phyloP scores from a whole-genome alignment of 2,113 vertebrate species.

The Ammodytes dubius region DNA sequence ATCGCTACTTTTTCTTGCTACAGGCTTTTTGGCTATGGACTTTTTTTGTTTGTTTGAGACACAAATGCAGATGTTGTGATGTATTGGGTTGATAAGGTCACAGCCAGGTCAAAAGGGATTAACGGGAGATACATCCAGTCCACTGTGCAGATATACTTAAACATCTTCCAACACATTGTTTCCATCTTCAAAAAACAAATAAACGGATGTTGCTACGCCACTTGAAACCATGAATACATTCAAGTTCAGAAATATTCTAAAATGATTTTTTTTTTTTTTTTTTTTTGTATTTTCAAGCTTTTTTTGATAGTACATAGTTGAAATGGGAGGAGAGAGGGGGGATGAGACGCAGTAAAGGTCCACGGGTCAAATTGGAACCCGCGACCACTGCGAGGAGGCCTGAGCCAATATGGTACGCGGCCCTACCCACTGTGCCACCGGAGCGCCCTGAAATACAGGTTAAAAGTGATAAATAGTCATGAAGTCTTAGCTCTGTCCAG shows the following conservation, averaged over 20 bases:
- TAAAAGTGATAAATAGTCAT: no score
- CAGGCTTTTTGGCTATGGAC: slow-evolving; percentile 2
- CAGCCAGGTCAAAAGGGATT: slow-evolving; percentile 5
- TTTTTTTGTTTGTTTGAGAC: neutral
- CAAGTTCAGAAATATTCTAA: neutral
- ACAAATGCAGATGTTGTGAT: slow-evolving; percentile 12
- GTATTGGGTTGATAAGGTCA: slow-evolving; percentile 49
- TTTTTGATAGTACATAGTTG: no score
- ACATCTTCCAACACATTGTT: slow-evolving; percentile 3
- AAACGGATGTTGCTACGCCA: neutral
- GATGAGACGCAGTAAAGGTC: no score
- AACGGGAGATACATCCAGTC: neutral
- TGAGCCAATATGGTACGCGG: no score
- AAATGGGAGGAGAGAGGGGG: no score
- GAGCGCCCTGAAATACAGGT: no score
- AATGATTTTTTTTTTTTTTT: no score
- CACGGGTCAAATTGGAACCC: no score
- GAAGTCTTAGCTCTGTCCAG: no score
- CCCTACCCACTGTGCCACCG: no score
- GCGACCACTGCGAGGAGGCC: no score
- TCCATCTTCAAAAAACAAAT: neutral
- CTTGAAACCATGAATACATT: neutral
- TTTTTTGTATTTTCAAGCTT: no score
- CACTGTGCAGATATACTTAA: neutral
- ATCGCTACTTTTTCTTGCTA: neutral